Conservation (phyloP, 2,888 invertebrate genomes). For the Temnothorax unifasciatus region DNA sequence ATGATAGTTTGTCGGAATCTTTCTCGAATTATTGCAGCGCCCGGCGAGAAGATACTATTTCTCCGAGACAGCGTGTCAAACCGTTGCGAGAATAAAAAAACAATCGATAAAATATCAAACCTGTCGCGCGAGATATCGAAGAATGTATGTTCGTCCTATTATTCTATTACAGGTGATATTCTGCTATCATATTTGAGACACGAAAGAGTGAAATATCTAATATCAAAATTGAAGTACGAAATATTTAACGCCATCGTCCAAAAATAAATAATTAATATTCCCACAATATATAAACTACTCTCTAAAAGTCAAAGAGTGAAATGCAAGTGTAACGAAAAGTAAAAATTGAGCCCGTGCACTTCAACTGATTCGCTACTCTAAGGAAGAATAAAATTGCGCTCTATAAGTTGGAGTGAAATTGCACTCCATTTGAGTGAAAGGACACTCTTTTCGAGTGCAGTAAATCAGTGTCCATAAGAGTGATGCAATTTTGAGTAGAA, state of each 20-base stretch:
- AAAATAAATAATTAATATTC: neutral
- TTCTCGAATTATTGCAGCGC: conserved; percentile 19
- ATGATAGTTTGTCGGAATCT: neutral
- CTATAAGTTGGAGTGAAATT: too few species aligned
- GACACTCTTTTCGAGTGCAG: too few species aligned
- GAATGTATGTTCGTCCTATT: neutral
- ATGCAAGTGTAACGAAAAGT: too few species aligned
- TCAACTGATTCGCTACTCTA: too few species aligned
- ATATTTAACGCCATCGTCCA: neutral
- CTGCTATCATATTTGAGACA: neutral
- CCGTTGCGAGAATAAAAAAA: neutral
- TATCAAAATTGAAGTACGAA: neutral
- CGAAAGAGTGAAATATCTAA: neutral
- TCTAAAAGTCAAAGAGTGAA: too few species aligned
- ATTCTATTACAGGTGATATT: conserved; percentile 2
- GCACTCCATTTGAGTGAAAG: too few species aligned
- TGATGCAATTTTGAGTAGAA: too few species aligned
- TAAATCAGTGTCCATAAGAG: too few species aligned
- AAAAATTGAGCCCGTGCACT: too few species aligned
- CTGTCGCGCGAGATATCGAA: neutral
- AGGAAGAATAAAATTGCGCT: too few species aligned
- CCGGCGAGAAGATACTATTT: conserved; percentile 13
- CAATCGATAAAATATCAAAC: conserved; percentile 32
- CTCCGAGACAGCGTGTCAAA: conserved; percentile 26
- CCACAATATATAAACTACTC: too few species aligned